Evolutionary conservation across 2,888 invertebrate species (phyloP), one percentile per base, ranked within the genome.

Genomic region (Unio pictorum): DNA sequence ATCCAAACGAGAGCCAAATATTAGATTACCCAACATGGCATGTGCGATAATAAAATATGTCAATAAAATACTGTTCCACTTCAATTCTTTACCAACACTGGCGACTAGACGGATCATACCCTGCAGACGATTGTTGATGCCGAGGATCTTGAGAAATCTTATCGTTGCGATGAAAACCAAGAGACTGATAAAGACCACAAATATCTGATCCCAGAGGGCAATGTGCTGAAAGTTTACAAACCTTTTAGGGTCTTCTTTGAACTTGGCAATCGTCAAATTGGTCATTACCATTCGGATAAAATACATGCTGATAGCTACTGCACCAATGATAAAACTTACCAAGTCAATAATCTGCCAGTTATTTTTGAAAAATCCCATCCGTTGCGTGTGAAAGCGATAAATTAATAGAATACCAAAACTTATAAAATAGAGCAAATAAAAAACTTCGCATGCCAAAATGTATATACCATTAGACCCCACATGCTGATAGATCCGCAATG

Each of bases 141-240:
- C 84, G 30, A 84, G 76, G 26, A 83, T 79, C 56, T 82, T 81
- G 15, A 84, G 68, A 15, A 84, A 63, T 18, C 84, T 71, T n/a
- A 84, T 54, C 5, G 79, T 82, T 6, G 76, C 78, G 28, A 84
- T 72, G 71, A 82, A 83, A 7, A 78, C 76, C 45, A 84, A 76
- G 18, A 80, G 68, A 0, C 77, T 81, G 34, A 82, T 67, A 5
- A 81, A 66, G 56, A 78, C 61, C 8, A 82, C 76, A 26, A 84
- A 75, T 7, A 79, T 59, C 17, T 69, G 71, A 66, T 84, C 83
- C 84, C 82, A 84, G 5, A 84, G 34, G 1, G 80, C 81, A 55
- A 83, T 72, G 66, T 83, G 82, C 61, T 81, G 81, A 59, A 85
- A 85, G 70, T 84, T 83, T 4, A 85, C 78, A 71, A 83, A 85